phyloP scores from a whole-genome alignment of 1,140 invertebrate genomes.

The Papilio polyxenes region DNA sequence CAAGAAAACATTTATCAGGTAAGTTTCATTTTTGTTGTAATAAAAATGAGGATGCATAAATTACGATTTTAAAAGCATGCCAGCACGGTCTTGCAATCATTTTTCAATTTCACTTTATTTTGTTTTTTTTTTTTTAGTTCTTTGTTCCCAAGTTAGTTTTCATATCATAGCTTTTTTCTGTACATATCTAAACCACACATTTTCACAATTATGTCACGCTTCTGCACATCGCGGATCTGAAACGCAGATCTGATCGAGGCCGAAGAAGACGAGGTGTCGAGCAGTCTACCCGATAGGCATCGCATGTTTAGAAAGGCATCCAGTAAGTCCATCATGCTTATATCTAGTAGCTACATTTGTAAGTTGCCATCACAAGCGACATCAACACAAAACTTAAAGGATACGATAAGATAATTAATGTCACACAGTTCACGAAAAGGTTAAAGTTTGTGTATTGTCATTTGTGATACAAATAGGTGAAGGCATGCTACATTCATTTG shows the following conservation, averaged over 20 bases:
- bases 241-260: slow-evolving; percentile 80
- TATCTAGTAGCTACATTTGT: slow-evolving; percentile 12
- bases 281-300: slow-evolving; percentile 73
- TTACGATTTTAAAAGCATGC: slow-evolving; percentile 22
- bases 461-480: slow-evolving; percentile 38
- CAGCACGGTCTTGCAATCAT: slow-evolving; percentile 17
- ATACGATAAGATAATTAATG: slow-evolving; percentile 10
- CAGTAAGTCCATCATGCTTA: slow-evolving; percentile 73
- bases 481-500: slow-evolving; percentile 36
- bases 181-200: slow-evolving; percentile 60
- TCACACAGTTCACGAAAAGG: slow-evolving; percentile 28
- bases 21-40: slow-evolving; percentile 50
- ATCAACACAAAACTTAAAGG: slow-evolving; percentile 22
- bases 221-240: slow-evolving; percentile 55
- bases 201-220: slow-evolving; percentile 68
- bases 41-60: slow-evolving; percentile 33
- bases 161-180: slow-evolving; percentile 48
- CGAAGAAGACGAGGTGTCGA: slow-evolving; percentile 79
- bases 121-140: no score
- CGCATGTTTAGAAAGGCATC: slow-evolving; percentile 78
- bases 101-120: slow-evolving; percentile 8
- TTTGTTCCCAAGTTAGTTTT: slow-evolving; percentile 35
- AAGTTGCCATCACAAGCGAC: slow-evolving; percentile 27
- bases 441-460: slow-evolving; percentile 37
- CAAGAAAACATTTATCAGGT: slow-evolving; percentile 80